Evolutionary conservation across 35 echinoderm and acorn worm species (phyloP).

Genomic region (Apostichopus japonicus): DNA sequence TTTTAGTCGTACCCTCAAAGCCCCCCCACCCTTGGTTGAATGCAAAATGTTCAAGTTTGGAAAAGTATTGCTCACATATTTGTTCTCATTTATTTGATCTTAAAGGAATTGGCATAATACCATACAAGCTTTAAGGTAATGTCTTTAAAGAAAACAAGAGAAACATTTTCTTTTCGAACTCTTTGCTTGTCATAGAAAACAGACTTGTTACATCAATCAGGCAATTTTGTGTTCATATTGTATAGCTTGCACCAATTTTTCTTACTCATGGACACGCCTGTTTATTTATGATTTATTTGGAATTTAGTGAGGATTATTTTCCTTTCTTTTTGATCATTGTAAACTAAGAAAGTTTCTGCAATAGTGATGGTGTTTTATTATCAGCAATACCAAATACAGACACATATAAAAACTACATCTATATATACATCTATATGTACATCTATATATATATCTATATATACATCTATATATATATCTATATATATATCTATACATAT

Average conservation of each 20-base stretch:
- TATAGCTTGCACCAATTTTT: neutral
- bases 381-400: no score
- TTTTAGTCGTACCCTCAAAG: no score
- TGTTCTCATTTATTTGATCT: conserved; percentile 2
- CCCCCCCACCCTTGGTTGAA: neutral
- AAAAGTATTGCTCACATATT: neutral
- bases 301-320: no score
- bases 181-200: conserved; percentile 5
- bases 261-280: neutral
- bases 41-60: neutral
- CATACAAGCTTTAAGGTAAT: neutral
- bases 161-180: neutral
- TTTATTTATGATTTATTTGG: neutral
- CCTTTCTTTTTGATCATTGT: no score
- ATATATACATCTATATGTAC: no score
- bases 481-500: no score
- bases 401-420: no score
- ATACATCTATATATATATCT: no score
- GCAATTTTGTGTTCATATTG: neutral
- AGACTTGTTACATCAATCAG: neutral
- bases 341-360: no score
- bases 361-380: no score
- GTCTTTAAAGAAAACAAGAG: neutral
- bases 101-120: conserved; percentile 23
- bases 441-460: no score